Base-by-base conservation (phyloP, 2,797 vertebrate species). In the Zonotrichia albicollis region DNA sequence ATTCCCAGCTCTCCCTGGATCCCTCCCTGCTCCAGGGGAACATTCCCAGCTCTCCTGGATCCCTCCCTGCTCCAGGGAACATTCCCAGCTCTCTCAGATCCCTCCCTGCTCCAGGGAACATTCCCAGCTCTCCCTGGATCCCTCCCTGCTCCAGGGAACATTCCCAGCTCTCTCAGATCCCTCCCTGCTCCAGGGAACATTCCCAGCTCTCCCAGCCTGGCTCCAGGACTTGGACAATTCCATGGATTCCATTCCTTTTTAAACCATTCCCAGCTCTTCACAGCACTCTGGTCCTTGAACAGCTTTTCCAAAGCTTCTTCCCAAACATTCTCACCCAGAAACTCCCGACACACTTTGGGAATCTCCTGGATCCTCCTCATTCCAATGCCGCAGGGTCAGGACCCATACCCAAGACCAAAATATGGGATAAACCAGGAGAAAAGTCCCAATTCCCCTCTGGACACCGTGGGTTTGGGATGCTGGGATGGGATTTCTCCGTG, bases 241-340 rank as follows among this genome's bases (percentile, higher is more conserved):
- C 82, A 43, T 19, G 27, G 48, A 32, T 3, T 3, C 2, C 38
- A 7, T 51, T 75, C 62, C 4, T 75, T 23, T 5, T n/a, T 32
- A 15, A 8, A 10, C 4, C 2, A 27, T 36, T 67, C 62, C 50
- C 3, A 1, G 30, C 17, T 57, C 30, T 32, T 22, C 5, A 8
- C 1, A 25, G 15, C 29, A 4, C 10, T 1, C 26, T 5, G 0
- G 12, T 29, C 58, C 34, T 25, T 13, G 2, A 17, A 3, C 43
- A 26, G 16, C 38, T 58, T 30, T 51, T 4, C 54, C 46, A n/a
- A 38, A 29, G 29, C 8, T 29, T 19, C 30, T 85, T 20, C 72
- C 57, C 46, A 26, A 71, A 66, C 5, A 4, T 13, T 20, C 16
- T 5, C 45, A 13, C 16, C 55, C 46, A 13, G 40, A 6, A 60